phyloP scores from a whole-genome alignment of 1,140 invertebrate species.

The Penaeus vannamei region DNA sequence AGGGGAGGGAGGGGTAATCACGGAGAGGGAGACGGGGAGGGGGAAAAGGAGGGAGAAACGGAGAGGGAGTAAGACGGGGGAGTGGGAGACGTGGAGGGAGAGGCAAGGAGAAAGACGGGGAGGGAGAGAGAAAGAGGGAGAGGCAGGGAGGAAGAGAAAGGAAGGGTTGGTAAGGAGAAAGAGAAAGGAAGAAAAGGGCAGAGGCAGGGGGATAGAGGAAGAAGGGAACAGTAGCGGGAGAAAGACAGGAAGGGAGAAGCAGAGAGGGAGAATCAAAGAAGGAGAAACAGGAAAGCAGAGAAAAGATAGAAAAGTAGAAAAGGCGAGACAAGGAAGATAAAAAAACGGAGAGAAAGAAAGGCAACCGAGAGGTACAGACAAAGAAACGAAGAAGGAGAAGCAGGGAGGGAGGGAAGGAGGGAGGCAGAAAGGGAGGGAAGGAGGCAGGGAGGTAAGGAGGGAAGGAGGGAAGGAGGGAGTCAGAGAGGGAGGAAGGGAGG shows the following conservation, averaged over 20 bases:
- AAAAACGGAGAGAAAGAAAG: neutral
- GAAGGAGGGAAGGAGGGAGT: neutral
- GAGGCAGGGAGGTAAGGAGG: neutral
- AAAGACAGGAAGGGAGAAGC: neutral
- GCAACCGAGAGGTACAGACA: neutral
- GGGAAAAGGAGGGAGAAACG: neutral
- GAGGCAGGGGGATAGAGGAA: no score
- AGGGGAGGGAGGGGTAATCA: neutral
- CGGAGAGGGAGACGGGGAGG: neutral
- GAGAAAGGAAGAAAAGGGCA: neutral
- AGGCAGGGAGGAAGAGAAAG: neutral
- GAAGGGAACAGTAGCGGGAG: no score
- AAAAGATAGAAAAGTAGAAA: neutral
- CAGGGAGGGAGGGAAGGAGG: neutral
- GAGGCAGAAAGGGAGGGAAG: neutral
- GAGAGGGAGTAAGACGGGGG: neutral
- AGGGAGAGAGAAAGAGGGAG: neutral
- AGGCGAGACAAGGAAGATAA: neutral
- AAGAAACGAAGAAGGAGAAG: neutral
- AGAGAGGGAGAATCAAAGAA: neutral
- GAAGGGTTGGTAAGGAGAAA: no score
- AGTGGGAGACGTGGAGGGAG: neutral
- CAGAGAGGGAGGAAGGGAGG: neutral
- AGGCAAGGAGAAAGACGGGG: neutral
- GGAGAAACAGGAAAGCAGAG: neutral